These are phyloP conservation scores for Drosophila putrida DNA, from an alignment of 2,888 invertebrate species.

Conservation along the genomic window DNA sequence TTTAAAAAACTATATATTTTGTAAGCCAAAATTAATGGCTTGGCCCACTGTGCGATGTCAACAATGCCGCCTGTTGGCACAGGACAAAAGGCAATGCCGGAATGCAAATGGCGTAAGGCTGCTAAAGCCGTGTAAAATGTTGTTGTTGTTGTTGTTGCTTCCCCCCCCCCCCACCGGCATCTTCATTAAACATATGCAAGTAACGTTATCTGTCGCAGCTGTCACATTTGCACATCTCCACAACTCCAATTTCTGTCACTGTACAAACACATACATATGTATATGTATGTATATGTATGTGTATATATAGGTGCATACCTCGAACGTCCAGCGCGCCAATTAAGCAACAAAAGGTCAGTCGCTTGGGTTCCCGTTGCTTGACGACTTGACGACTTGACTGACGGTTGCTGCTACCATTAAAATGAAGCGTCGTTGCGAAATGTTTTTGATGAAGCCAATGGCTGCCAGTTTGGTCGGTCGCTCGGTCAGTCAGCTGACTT, in stretches of 20 bases:
- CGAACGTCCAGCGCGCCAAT: conserved; percentile 65
- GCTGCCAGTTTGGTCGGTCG: conserved; percentile 14
- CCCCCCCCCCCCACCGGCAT: neutral
- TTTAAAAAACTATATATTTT: too few relatives aligned
- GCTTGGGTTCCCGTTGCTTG: conserved; percentile 30
- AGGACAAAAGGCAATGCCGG: conserved; percentile 64
- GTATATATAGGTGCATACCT: too few relatives aligned
- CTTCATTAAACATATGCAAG: neutral
- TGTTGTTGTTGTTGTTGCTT: conserved; percentile 22
- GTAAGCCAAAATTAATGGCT: too few relatives aligned
- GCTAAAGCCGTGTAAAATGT: conserved; percentile 54
- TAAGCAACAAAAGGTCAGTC: conserved; percentile 71
- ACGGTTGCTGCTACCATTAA: conserved; percentile 70
- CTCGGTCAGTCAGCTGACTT: conserved; percentile 32
- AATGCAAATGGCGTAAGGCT: conserved; percentile 75
- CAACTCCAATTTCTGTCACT: conserved; percentile 16
- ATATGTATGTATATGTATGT: too few relatives aligned
- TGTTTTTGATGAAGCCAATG: conserved; percentile 69
- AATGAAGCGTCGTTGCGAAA: conserved; percentile 65
- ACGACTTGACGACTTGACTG: conserved; percentile 37
- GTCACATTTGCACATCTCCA: conserved; percentile 8
- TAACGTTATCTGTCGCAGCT: neutral
- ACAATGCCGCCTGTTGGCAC: conserved; percentile 33
- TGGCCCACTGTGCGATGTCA: neutral
- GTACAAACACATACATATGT: neutral